Evolutionary conservation across 2,797 vertebrate genomes (phyloP).

Genomic region (Calcarius lapponicus): DNA sequence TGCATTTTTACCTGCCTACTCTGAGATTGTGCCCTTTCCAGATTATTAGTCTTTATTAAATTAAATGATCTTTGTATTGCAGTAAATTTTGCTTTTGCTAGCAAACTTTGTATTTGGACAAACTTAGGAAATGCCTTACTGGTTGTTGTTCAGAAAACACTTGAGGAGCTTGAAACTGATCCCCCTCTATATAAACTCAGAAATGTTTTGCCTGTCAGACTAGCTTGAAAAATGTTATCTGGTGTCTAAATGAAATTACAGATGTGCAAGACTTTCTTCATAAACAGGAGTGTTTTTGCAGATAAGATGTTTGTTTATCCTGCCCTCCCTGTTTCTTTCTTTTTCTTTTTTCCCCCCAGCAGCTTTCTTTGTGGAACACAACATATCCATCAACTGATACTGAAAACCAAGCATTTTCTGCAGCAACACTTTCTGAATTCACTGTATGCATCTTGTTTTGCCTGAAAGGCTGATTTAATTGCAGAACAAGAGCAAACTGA

Average conservation of each 20-base stretch:
- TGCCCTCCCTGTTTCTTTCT: neutral
- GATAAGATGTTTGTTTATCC: neutral
- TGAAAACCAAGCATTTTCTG: neutral
- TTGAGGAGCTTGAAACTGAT: neutral
- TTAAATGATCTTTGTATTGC: neutral
- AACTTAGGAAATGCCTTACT: neutral
- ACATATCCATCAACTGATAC: neutral
- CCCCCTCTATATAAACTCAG: neutral
- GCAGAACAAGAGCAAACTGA: neutral
- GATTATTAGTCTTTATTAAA: neutral
- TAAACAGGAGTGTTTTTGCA: neutral
- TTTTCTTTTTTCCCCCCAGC: neutral
- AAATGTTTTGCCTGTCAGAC: neutral
- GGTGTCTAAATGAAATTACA: neutral
- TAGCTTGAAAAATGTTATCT: neutral
- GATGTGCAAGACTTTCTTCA: neutral
- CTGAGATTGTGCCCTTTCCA: neutral
- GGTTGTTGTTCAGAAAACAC: neutral
- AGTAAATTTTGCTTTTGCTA: neutral
- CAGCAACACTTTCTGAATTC: neutral
- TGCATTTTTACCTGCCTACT: neutral
- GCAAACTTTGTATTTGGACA: neutral
- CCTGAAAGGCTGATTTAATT: neutral
- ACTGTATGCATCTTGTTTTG: neutral
- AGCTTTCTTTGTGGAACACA: neutral